Conservation (phyloP, 2,888 invertebrate species). For the Villa cingulata region DNA sequence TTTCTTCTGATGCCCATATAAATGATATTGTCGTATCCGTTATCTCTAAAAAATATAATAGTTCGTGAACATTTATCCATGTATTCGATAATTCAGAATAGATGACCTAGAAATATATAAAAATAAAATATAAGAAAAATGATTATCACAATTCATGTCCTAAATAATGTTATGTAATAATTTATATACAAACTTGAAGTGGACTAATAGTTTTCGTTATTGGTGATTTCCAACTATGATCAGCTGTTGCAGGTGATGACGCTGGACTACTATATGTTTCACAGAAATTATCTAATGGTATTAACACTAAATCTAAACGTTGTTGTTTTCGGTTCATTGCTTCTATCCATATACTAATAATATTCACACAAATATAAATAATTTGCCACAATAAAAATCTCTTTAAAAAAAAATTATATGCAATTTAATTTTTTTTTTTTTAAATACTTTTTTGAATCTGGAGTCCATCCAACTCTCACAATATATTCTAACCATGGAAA, state of each 20-base stretch:
- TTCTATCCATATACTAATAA: slow-evolving; percentile 80
- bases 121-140: too few relatives aligned
- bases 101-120: slow-evolving; percentile 24
- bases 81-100: slow-evolving; percentile 46
- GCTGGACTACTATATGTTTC: slow-evolving; percentile 37
- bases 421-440: background rate
- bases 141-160: too few relatives aligned
- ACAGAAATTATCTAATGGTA: slow-evolving; percentile 66
- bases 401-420: too few relatives aligned
- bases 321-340: slow-evolving; percentile 80
- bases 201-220: slow-evolving; percentile 30
- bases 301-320: slow-evolving; percentile 64
- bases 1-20: slow-evolving; percentile 88
- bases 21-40: slow-evolving; percentile 44
- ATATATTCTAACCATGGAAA: slow-evolving; percentile 94
- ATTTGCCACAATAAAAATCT: too few relatives aligned
- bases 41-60: slow-evolving; percentile 62
- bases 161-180: too few relatives aligned
- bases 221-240: slow-evolving; percentile 35
- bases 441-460: slow-evolving; percentile 79
- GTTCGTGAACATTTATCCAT: slow-evolving; percentile 93
- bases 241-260: slow-evolving; percentile 32
- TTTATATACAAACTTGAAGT: slow-evolving; percentile 21
- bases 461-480: slow-evolving; percentile 90
- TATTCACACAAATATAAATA: too few relatives aligned